Evolutionary conservation across 2,888 invertebrate species (phyloP).

Genomic region (Scaptomyza caliginosa): DNA sequence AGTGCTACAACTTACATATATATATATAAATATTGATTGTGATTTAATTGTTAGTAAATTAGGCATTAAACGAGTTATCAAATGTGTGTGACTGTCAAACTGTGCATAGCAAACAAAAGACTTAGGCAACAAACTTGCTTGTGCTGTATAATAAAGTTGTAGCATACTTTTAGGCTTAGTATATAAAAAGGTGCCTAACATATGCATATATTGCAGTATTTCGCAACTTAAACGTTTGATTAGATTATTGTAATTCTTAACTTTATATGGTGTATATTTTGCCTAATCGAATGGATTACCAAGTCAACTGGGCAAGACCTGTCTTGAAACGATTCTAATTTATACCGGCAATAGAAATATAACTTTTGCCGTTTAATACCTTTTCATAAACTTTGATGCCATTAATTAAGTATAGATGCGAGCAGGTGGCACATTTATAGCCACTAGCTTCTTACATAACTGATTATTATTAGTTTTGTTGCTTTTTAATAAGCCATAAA

Average conservation of each 20-base stretch:
- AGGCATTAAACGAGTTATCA: background rate
- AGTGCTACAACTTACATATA: background rate
- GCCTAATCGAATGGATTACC: too few relatives aligned
- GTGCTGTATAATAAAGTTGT: background rate
- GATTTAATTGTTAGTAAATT: conserved; percentile 23
- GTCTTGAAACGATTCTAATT: too few relatives aligned
- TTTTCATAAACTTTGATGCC: background rate
- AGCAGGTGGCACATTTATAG: background rate
- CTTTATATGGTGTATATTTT: too few relatives aligned
- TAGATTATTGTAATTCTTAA: too few relatives aligned
- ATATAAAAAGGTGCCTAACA: background rate
- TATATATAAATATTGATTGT: conserved; percentile 13
- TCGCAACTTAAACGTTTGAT: too few relatives aligned
- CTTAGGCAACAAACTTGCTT: conserved; percentile 59
- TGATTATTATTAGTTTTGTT: background rate
- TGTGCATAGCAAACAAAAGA: conserved; percentile 48
- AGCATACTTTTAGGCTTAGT: conserved; percentile 39
- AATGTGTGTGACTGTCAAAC: background rate
- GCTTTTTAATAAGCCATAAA: conserved; percentile 11
- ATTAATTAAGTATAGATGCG: background rate
- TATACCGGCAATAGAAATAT: background rate
- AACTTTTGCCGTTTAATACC: background rate
- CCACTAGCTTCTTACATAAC: too few relatives aligned
- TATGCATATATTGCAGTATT: too few relatives aligned
- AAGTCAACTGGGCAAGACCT: too few relatives aligned